Conservation (phyloP, 2,113 vertebrate genomes). For the Melanocharis versteri region DNA sequence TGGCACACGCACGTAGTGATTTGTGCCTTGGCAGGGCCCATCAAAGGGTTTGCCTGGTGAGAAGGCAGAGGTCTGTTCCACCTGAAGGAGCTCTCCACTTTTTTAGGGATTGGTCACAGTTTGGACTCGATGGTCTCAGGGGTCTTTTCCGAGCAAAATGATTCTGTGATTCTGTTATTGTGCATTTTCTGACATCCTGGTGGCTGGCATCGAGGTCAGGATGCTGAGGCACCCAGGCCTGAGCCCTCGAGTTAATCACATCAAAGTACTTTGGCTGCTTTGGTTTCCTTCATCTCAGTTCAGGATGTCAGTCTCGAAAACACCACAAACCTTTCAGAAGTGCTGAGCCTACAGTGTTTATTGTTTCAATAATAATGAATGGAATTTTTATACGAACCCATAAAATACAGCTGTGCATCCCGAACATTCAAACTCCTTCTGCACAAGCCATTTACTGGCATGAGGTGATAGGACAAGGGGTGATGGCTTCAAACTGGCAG, state of each 20-base stretch:
- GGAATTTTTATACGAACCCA: neutral
- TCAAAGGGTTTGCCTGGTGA: neutral
- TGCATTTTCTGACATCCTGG: neutral
- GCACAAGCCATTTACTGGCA: neutral
- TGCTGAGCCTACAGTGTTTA: neutral
- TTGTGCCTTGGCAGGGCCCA: neutral
- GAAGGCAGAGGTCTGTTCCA: neutral
- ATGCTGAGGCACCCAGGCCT: neutral
- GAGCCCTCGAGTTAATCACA: neutral
- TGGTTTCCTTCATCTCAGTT: neutral
- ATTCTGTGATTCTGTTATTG: neutral
- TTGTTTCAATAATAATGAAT: neutral
- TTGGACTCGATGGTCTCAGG: neutral
- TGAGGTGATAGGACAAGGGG: neutral
- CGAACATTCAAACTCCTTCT: neutral
- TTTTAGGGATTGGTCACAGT: neutral
- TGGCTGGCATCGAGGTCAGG: fast-evolving
- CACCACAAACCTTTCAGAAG: neutral
- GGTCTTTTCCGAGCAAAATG: neutral
- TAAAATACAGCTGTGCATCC: neutral
- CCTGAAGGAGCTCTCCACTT: neutral
- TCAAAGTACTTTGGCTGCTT: neutral
- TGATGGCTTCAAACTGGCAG: neutral
- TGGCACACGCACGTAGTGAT: neutral
- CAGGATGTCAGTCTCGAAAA: neutral